Percentiles rank a stretch among this genome's conserved stretches.
Evolutionary conservation across 2,888 invertebrate species (phyloP).

Genomic region (Diarsia dahlii): DNA sequence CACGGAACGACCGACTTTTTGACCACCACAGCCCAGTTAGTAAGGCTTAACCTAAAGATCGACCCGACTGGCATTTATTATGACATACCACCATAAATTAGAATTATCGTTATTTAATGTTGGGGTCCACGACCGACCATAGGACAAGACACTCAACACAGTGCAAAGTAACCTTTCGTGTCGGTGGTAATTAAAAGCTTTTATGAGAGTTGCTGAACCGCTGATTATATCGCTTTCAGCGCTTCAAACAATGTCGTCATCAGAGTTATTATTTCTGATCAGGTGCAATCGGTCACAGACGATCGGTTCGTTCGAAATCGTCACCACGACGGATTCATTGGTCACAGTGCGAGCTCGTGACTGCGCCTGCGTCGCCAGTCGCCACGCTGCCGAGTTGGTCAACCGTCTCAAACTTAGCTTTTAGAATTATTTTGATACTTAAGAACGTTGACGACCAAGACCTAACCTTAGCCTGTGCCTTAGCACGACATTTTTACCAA

Average conservation of each 20-base stretch:
- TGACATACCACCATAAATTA: slow-evolving; percentile 21
- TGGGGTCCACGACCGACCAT: slow-evolving; percentile 22
- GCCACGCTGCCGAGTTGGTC: slow-evolving; percentile 1
- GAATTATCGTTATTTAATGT: slow-evolving; percentile 4
- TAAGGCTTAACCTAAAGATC: no score
- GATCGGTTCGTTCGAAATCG: slow-evolving; percentile 77
- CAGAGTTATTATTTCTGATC: slow-evolving; percentile 74
- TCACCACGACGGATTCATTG: slow-evolving; percentile 79
- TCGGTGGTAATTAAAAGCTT: slow-evolving; percentile 45
- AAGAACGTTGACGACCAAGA: slow-evolving; percentile 21
- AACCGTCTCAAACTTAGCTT: slow-evolving; percentile 35
- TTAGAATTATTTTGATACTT: slow-evolving; percentile 19
- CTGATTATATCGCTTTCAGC: slow-evolving; percentile 58
- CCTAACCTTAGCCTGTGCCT: not conserved
- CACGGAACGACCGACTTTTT: no score
- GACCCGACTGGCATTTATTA: no score
- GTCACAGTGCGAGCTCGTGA: slow-evolving; percentile 69
- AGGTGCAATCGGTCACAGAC: slow-evolving; percentile 78
- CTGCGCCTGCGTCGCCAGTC: slow-evolving; percentile 26
- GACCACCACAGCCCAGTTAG: no score
- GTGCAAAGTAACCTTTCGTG: slow-evolving; percentile 49
- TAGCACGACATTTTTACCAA: not conserved
- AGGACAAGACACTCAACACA: slow-evolving; percentile 7
- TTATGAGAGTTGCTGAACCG: slow-evolving; percentile 36
- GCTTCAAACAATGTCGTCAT: slow-evolving; percentile 62